Evolutionary conservation across 2,113 vertebrate genomes (phyloP), one percentile per base, ranked within the genome.

Genomic region (Cichladusa arquata): DNA sequence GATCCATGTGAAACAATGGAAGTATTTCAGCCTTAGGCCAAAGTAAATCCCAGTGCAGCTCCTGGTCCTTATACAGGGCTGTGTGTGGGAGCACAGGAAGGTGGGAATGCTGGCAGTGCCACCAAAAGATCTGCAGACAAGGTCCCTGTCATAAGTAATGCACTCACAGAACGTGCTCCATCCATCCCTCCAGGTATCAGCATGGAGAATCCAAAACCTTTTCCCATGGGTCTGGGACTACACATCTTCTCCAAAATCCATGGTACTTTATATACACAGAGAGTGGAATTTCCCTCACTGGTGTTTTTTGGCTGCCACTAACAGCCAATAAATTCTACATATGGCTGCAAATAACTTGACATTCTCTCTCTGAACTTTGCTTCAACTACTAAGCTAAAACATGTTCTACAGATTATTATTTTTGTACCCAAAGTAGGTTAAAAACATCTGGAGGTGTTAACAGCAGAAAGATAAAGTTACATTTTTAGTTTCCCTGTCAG

Each of bases 211-310:
- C 24, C 42, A 12, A 45, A 73, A 58, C 51, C 42, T 53, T 56
- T n/a, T 57, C 51, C 36, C 2, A 2, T 17, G 50, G 9, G 16
- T 31, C n/a, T 26, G 25, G 25, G 25, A 57, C 15, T 42, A 13
- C 0, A 2, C 8, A 26, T 16, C 45, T 34, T 18, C 64, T 67
- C 31, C 25, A 67, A 86, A 90, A 73, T 11, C 36, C 57, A 11
- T 0, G 1, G 9, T n/a, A 31, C 28, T 86, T 67, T 7, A 45
- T 18, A 18, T 7, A 26, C 13, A 5, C 0, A 7, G 2, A 47
- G 33, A 81, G 36, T 11, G 18, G n/a, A 40, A 76, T 76, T 86
- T 65, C 28, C 36, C 74, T 70, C 71, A 31, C 57, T 40, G 45
- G 62, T 34, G 19, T 51, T 76, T 81, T 95, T 28, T 61, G 82